Conservation (phyloP, 2,113 vertebrate genomes). For the Perca flavescens region DNA sequence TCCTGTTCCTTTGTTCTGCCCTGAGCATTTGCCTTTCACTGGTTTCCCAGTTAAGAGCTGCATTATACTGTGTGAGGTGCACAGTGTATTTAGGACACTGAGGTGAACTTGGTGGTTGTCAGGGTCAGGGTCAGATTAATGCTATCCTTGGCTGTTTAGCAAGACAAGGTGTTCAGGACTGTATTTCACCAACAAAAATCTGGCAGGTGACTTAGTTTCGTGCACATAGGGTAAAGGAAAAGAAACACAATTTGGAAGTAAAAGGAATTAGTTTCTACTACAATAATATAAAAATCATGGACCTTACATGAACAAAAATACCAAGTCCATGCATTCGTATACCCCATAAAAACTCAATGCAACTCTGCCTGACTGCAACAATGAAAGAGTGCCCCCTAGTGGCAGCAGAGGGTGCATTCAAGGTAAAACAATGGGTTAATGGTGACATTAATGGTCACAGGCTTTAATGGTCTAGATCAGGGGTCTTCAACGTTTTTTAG, state of each 20-base stretch:
- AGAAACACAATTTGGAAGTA: neutral
- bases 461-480: constrained; percentile 32
- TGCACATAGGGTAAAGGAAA: neutral
- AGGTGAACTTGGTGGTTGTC: constrained; percentile 42
- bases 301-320: constrained; percentile 22
- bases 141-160: neutral
- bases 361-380: constrained; percentile 39
- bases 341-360: neutral
- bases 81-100: constrained; percentile 15
- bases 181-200: constrained; percentile 19
- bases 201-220: neutral
- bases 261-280: neutral
- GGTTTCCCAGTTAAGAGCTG: constrained; percentile 31
- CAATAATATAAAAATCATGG: constrained; percentile 17
- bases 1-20: constrained; percentile 62
- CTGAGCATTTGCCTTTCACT: constrained; percentile 17
- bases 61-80: neutral
- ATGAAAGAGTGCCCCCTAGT: constrained; percentile 78
- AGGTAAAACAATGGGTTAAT: constrained; percentile 43
- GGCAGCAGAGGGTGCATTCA: constrained; percentile 38
- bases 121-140: constrained; percentile 11
- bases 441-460: constrained; percentile 11
- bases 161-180: constrained; percentile 10
- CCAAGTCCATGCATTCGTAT: constrained; percentile 17
- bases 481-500: too few relatives aligned